These are phyloP conservation scores for Neria commutata DNA, from an alignment of 2,888 invertebrate genomes.

Conservation along the genomic window DNA sequence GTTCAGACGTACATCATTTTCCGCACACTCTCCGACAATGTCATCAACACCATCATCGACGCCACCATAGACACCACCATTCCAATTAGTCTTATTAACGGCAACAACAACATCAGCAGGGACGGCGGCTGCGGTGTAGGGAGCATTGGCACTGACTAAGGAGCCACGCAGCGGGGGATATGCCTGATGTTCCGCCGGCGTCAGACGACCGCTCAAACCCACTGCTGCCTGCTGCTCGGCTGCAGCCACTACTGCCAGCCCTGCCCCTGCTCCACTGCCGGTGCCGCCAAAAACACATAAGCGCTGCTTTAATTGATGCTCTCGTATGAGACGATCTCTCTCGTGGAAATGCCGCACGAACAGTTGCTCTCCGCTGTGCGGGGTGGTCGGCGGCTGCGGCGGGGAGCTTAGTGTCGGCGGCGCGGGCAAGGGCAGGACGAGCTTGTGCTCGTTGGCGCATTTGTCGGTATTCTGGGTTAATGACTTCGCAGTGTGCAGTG, in stretches of 20 bases:
- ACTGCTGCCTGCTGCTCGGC: too few species aligned
- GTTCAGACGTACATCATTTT: neutral
- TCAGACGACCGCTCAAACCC: neutral
- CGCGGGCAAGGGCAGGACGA: neutral
- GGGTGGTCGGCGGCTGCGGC: conserved; percentile 32
- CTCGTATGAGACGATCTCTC: conserved; percentile 61
- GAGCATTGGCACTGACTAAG: neutral
- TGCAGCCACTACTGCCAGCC: conserved; percentile 1
- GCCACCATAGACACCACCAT: conserved; percentile 45
- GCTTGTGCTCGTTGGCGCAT: conserved; percentile 24
- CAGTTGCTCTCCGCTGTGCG: conserved; percentile 48
- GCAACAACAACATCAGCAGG: conserved; percentile 14
- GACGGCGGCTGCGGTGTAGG: neutral
- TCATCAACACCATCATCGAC: conserved; percentile 28
- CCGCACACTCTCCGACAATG: conserved; percentile 24
- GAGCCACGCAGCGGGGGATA: neutral
- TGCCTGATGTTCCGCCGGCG: conserved; percentile 2
- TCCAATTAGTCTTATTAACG: conserved; percentile 47
- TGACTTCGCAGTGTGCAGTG: conserved; percentile 44
- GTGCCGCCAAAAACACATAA: conserved; percentile 31
- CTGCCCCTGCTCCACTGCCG: neutral
- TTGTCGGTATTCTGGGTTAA: conserved; percentile 45
- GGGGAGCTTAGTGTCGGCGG: conserved; percentile 26
- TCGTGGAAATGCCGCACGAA: conserved; percentile 61
- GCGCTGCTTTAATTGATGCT: conserved; percentile 60